Evolutionary conservation across 2,797 vertebrate genomes (phyloP), one percentile per base, ranked within the genome.

Genomic region (Falco novaeseelandiae): DNA sequence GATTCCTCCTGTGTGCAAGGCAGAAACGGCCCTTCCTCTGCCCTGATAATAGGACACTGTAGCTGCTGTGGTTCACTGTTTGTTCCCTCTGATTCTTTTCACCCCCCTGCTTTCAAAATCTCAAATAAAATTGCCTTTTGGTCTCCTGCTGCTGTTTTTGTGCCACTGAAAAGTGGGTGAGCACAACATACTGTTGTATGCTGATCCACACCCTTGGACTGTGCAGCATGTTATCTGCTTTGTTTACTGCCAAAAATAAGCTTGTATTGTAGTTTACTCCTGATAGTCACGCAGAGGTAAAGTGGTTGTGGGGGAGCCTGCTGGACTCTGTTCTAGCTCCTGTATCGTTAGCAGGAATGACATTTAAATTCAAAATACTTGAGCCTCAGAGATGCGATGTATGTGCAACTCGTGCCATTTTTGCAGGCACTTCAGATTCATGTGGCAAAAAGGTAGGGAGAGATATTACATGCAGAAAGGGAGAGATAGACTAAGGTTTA

Each of bases 181-280:
- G 27, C 36, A 2, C 25, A 17, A 14, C 25, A 0, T 18, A 0
- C 44, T 4, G 4, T 29, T 0, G 7, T 38, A 49, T 21, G 69
- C 70, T 57, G 36, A 52, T 58, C 34, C 10, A 4, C 0, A 1
- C 20, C 38, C 54, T 23, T 1, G 4, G 76, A 2, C 63, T 34
- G 0, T 25, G 25, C 34, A 40, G 69, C 44, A 10, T 5, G 2
- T 92, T 95, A 93, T 87, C 91, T 84, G 73, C 86, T 83, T 66
- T 79, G 73, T 63, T 91, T 79, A 62, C 27, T 93, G 77, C 83
- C 93, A 79, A 88, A 93, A 93, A 93, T 94, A 90, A 94, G 66
- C 2, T 0, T 69, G 17, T 74, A 79, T 81, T 3, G 4, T n/a
- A 5, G 49, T 8, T 79, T 20, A 0, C 22, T 71, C 36, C 70